These are phyloP conservation scores for Petromus typicus DNA, from an alignment of 2,113 vertebrate genomes.

Conservation along the genomic window DNA sequence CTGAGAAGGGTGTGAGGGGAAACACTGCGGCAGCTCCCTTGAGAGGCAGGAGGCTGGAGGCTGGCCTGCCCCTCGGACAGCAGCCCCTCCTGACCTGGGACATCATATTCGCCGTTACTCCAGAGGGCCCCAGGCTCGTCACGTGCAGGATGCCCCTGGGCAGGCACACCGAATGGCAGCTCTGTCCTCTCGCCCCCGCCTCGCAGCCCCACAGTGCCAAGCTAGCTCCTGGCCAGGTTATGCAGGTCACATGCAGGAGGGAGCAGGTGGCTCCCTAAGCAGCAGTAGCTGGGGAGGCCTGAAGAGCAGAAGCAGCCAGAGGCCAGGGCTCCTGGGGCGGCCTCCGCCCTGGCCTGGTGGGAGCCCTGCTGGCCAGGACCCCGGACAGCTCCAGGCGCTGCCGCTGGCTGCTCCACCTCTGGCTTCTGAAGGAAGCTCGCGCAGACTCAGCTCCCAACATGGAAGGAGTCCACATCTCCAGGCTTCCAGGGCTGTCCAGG, in stretches of 20 bases:
- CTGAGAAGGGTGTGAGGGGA: neutral
- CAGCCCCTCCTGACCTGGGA: too few species aligned
- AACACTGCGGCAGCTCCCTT: neutral
- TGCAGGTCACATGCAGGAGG: too few species aligned
- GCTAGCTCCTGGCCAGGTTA: too few species aligned
- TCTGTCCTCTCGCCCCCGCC: neutral
- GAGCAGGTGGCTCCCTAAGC: too few species aligned
- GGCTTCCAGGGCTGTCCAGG: neutral
- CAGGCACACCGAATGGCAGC: rapidly evolving
- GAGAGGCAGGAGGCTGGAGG: too few species aligned
- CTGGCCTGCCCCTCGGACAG: too few species aligned
- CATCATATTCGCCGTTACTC: neutral
- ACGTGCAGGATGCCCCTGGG: neutral
- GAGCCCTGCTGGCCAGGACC: neutral
- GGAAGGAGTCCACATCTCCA: neutral
- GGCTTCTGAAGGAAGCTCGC: neutral
- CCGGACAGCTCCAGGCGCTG: constrained; percentile 29
- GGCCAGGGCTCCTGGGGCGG: neutral
- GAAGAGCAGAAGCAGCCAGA: neutral
- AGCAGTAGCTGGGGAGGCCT: too few species aligned
- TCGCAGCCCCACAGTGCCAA: neutral
- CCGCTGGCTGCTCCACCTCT: neutral
- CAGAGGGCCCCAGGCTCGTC: neutral
- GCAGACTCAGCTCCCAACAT: neutral
- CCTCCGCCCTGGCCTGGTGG: neutral